These are phyloP conservation scores for Operophtera brumata DNA, from an alignment of 2,888 invertebrate species.

Conservation along the genomic window DNA sequence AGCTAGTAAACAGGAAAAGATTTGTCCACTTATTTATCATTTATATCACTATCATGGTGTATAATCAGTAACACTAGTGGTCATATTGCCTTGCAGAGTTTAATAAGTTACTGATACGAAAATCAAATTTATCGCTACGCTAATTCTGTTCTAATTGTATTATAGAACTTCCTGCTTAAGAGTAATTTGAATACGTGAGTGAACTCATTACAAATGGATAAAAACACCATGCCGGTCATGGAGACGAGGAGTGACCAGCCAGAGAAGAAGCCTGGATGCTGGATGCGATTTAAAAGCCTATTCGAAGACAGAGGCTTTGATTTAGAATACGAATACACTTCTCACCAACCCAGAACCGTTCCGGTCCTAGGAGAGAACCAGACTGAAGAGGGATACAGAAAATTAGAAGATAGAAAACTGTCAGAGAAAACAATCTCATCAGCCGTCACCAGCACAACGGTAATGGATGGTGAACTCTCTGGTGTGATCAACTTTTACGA, in stretches of 20 bases:
- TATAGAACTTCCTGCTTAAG: constrained; percentile 15
- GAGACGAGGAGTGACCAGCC: constrained; percentile 18
- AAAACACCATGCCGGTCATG: constrained; percentile 24
- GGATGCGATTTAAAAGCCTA: constrained; percentile 66
- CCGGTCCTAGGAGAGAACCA: constrained; percentile 44
- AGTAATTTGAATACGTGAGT: neutral
- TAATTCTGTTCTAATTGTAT: constrained; percentile 18
- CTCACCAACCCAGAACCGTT: constrained; percentile 26
- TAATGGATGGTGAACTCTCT: constrained; percentile 50
- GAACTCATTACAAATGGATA: constrained; percentile 36
- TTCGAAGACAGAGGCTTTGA: constrained; percentile 74
- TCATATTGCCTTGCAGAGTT: constrained; percentile 17
- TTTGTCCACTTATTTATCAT: neutral
- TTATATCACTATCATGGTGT: constrained; percentile 18
- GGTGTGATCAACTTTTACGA: constrained; percentile 69
- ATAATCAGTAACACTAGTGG: constrained; percentile 16
- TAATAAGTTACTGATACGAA: constrained; percentile 13
- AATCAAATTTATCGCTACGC: constrained; percentile 16
- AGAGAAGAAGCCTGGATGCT: constrained; percentile 52
- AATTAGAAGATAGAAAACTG: constrained; percentile 48
- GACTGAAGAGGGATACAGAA: constrained; percentile 54
- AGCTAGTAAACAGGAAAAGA: neutral
- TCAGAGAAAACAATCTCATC: constrained; percentile 31
- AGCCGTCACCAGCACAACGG: constrained; percentile 33
- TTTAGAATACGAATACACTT: constrained; percentile 64